Conservation (phyloP, 2,113 vertebrate species). For the Antechinus stuartii region DNA sequence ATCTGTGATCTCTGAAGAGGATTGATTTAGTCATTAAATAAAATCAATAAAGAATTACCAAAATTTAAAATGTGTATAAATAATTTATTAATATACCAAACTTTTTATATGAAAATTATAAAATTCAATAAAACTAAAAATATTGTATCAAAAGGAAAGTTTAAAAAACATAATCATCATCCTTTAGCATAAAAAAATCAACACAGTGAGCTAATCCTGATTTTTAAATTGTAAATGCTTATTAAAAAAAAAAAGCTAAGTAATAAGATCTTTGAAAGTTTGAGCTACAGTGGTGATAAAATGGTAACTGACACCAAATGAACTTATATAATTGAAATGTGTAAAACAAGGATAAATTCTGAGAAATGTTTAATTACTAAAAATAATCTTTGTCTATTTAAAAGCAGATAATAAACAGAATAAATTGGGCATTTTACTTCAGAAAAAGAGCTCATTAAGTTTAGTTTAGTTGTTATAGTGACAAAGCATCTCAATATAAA, state of each 20-base stretch:
- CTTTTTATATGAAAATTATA: slow-evolving; percentile 69
- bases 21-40: slow-evolving; percentile 43
- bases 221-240: slow-evolving; percentile 10
- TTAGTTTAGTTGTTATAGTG: slow-evolving; percentile 77
- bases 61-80: slow-evolving; percentile 66
- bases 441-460: slow-evolving; percentile 78
- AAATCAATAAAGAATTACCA: slow-evolving; percentile 66
- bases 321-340: not conserved
- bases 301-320: not conserved
- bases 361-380: not conserved
- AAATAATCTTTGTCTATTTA: not conserved
- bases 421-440: slow-evolving; percentile 61
- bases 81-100: slow-evolving; percentile 65
- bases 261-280: slow-evolving; percentile 19
- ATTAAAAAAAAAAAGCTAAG: not conserved
- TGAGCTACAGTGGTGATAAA: not conserved
- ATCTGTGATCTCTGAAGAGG: not conserved
- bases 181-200: slow-evolving; percentile 54
- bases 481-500: slow-evolving; percentile 80
- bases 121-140: slow-evolving; percentile 60
- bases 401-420: slow-evolving; percentile 56
- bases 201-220: not conserved
- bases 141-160: not conserved
- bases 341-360: not conserved
- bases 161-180: slow-evolving; percentile 37